Base-by-base conservation (phyloP, 2,797 vertebrate species). In the Urosaurus nigricauda region DNA sequence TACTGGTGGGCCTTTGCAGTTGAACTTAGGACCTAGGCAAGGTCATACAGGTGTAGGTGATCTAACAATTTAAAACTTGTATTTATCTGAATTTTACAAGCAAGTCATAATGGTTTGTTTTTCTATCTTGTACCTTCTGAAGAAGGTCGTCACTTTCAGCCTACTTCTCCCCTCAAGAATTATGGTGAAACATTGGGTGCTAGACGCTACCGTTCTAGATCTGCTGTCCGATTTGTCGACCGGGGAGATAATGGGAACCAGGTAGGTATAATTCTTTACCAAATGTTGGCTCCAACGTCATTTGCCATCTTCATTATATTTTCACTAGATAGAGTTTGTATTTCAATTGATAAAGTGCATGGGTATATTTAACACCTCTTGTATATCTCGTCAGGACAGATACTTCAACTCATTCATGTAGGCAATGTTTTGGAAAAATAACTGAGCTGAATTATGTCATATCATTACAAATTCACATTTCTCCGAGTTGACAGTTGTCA, bases 161-260 rank as follows among this genome's bases (percentile, higher is more conserved):
- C 98, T 79, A 98, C 98, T 58, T 99, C 98, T 90, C 97, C 98
- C 51, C 96, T 98, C 91, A 98, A 94, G 95, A 97, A 98, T 93
- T 98, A 97, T 60, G 93, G 93, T 85, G 79, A 92, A 56, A 80
- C 90, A 14, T 90, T 93, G 84, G 86, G 93, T 68, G 83, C 60
- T 91, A 91, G 92, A 93, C 97, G 97, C 47, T 96, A 94, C 79
- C 97, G 97, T 87, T 98, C 98, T 86, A 97, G 97, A 87, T 98
- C 98, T 83, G 95, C 97, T 19, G 98, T 99, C 94, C 98, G 95
- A 60, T 99, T 99, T 95, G 96, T 97, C 93, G 97, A 84, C 37
- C 91, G 96, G 3, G 24, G 91, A 73, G 95, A 94, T 32, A 82
- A 96, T 68, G 88, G 91, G 91, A 95, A 95, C 2, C 97, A 98